Evolutionary conservation across 2,113 vertebrate species (phyloP), one percentile per base, ranked within the genome.

Genomic region (Rhea pennata): DNA sequence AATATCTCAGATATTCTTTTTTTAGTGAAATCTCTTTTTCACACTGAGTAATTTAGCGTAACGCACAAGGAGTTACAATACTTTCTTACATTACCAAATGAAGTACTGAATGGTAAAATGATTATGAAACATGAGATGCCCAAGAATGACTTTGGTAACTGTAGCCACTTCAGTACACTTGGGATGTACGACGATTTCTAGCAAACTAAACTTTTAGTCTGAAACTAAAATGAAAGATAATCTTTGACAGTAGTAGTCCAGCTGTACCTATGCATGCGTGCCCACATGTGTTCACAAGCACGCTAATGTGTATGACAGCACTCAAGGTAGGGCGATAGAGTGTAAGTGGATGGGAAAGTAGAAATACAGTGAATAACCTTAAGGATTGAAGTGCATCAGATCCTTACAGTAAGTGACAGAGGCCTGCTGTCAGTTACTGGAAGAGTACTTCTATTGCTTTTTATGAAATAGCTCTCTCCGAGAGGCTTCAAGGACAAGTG

Each of bases 351-450:
- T 40, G 2, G 14, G 1, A 39, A 51, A 83, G 44, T 90, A 85
- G 75, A 83, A 93, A 80, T 77, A 61, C 40, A 88, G 54, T 14
- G 79, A 93, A 84, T 50, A 80, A 93, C 94, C 72, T 66, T 2
- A 15, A 84, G 72, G 75, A 86, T 77, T 83, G n/a, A 85, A 96
- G 95, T 54, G 72, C 72, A 74, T 44, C 83, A 76, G 72, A 88
- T 44, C 76, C 54, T 77, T 12, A 53, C 0, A 80, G 64, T 50
- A 76, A 80, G 64, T 23, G 83, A 33, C 90, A 83, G 44, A 72
- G 36, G 3, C 14, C 58, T 64, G 74, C 33, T 8, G 5, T 44
- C 66, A 93, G 23, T 24, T 31, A 79, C 0, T 0, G 75, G 53
- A 88, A 90, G 84, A 95, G 75, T 26, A 73, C 33, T 29, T 76